Percentiles rank a stretch among this genome's conserved stretches.
phyloP scores from a whole-genome alignment of 2,113 vertebrate genomes.

The Eulacestoma nigropectus region DNA sequence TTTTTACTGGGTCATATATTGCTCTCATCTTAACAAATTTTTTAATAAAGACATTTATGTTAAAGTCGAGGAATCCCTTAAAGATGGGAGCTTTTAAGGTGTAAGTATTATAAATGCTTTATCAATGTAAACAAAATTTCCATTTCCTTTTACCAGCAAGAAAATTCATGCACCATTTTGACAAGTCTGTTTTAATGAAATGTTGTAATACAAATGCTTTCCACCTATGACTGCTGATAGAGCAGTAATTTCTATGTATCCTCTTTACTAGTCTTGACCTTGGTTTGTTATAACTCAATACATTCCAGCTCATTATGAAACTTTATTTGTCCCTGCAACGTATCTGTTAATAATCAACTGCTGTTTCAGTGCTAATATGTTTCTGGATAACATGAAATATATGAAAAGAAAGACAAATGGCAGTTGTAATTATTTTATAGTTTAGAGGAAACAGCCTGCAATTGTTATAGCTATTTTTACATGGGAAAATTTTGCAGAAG shows the following conservation, averaged over 20 bases:
- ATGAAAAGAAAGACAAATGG: background rate
- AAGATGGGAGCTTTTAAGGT: background rate
- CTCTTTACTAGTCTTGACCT: background rate
- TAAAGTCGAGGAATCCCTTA: background rate
- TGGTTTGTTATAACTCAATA: background rate
- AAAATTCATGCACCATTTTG: background rate
- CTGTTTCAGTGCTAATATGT: background rate
- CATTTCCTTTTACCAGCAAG: background rate
- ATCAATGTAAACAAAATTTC: background rate
- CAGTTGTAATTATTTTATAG: background rate
- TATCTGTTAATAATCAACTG: conserved; percentile 11
- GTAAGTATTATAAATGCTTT: background rate
- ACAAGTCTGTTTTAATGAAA: background rate
- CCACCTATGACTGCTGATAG: background rate
- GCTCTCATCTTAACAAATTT: background rate
- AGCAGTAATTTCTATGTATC: background rate
- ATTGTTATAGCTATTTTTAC: conserved; percentile 7
- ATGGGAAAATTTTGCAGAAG: background rate
- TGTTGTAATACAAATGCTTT: background rate
- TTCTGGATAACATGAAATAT: background rate
- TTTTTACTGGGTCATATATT: background rate
- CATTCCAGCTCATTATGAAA: background rate
- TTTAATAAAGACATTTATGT: background rate
- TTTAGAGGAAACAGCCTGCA: conserved; percentile 6
- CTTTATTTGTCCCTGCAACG: background rate